Conservation (phyloP, 2,797 vertebrate species). For the Synaphobranchus kaupii region DNA sequence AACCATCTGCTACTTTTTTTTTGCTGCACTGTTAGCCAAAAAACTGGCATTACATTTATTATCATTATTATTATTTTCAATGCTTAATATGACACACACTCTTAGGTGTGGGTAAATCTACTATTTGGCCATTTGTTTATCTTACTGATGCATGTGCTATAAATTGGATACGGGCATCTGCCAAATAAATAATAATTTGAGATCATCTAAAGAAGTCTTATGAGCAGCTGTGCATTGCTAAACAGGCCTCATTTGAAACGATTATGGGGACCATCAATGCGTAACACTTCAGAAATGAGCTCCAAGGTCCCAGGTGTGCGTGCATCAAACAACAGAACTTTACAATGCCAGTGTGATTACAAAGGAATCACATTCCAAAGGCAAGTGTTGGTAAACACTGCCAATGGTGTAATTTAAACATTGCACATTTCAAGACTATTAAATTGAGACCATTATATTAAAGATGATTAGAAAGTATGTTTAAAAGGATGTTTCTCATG, state of each 20-base stretch:
- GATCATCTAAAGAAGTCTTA: neutral
- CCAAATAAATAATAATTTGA: neutral
- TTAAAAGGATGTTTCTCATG: neutral
- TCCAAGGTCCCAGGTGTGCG: neutral
- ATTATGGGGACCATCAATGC: slow-evolving; percentile 11
- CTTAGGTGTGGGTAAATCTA: neutral
- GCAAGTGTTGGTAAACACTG: neutral
- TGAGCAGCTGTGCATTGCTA: neutral
- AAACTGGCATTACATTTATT: neutral
- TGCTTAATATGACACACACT: neutral
- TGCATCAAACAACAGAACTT: neutral
- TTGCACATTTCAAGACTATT: neutral
- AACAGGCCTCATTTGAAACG: neutral
- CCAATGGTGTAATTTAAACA: neutral
- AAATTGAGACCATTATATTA: neutral
- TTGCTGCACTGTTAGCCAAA: neutral
- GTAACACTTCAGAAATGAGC: slow-evolving; percentile 7
- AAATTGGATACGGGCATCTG: neutral
- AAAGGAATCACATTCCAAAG: neutral
- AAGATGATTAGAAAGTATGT: neutral
- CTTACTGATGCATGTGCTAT: neutral
- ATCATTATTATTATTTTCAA: neutral
- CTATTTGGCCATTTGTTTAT: neutral
- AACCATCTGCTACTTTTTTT: neutral
- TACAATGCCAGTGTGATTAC: neutral